Evolutionary conservation across 2,888 invertebrate genomes (phyloP).

Genomic region (Nephrotoma appendiculata): DNA sequence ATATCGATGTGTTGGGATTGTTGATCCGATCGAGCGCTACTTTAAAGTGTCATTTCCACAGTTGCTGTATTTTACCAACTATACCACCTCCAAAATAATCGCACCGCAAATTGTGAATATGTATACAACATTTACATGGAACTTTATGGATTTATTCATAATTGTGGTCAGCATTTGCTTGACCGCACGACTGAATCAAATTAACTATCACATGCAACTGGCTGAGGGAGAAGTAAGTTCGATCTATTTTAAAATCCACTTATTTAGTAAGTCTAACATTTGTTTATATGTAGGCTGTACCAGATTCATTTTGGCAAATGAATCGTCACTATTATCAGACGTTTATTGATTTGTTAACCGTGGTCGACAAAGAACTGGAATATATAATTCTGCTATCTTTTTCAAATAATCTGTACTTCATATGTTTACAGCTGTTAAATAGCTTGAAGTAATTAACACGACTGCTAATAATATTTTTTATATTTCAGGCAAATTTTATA

Average conservation of each 20-base stretch:
- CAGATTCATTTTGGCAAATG: conserved; percentile 46
- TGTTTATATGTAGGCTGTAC: conserved; percentile 33
- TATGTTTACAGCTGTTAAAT: conserved; percentile 51
- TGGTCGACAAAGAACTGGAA: conserved; percentile 41
- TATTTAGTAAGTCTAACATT: background rate
- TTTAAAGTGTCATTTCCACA: conserved; percentile 33
- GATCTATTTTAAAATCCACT: background rate
- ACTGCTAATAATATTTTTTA: background rate
- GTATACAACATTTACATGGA: conserved; percentile 46
- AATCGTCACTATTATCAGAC: conserved; percentile 46
- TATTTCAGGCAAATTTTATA: background rate
- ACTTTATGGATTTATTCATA: conserved; percentile 50
- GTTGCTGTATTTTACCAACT: conserved; percentile 36
- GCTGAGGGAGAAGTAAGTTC: conserved; percentile 15
- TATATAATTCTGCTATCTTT: conserved; percentile 46
- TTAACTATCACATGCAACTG: conserved; percentile 28
- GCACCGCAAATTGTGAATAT: conserved; percentile 27
- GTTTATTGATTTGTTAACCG: conserved; percentile 40
- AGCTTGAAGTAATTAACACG: conserved; percentile 42
- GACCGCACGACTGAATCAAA: conserved; percentile 41
- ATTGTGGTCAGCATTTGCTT: conserved; percentile 49
- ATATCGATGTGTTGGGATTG: conserved; percentile 28
- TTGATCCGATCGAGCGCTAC: conserved; percentile 22
- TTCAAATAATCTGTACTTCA: conserved; percentile 51
- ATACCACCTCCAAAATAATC: conserved; percentile 35